phyloP scores from a whole-genome alignment of 2,113 vertebrate genomes.

The Proteles cristata region DNA sequence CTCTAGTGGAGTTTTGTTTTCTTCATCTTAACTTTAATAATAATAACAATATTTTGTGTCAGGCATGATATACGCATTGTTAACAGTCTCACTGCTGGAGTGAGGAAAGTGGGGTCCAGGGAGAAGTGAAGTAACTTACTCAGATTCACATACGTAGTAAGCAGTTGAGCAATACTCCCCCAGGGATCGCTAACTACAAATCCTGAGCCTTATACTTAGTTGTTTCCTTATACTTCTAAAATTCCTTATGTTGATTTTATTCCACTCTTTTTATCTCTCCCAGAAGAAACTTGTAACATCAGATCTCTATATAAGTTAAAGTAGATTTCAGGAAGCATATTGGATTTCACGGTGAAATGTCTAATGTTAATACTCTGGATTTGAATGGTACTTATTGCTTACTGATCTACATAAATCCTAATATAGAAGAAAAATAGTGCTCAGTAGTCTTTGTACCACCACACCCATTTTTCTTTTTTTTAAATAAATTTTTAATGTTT shows the following conservation, averaged over 20 bases:
- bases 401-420: slow-evolving; percentile 26
- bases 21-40: neutral
- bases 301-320: neutral
- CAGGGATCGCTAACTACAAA: neutral
- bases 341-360: slow-evolving; percentile 25
- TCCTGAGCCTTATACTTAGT: neutral
- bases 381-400: slow-evolving; percentile 1
- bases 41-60: neutral
- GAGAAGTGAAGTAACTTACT: neutral
- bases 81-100: neutral
- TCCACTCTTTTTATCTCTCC: neutral
- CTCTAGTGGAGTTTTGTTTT: neutral
- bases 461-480: neutral
- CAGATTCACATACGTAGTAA: neutral
- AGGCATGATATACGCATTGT: neutral
- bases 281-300: slow-evolving; percentile 1
- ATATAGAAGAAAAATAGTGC: neutral
- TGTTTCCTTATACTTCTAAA: neutral
- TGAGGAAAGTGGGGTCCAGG: neutral
- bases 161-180: neutral
- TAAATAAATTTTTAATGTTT: too few species aligned
- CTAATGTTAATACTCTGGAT: neutral
- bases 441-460: neutral
- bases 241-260: neutral
- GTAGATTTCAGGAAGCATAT: neutral